Conservation (phyloP, 2,888 invertebrate genomes). For the Leptinotarsa peninsularis region DNA sequence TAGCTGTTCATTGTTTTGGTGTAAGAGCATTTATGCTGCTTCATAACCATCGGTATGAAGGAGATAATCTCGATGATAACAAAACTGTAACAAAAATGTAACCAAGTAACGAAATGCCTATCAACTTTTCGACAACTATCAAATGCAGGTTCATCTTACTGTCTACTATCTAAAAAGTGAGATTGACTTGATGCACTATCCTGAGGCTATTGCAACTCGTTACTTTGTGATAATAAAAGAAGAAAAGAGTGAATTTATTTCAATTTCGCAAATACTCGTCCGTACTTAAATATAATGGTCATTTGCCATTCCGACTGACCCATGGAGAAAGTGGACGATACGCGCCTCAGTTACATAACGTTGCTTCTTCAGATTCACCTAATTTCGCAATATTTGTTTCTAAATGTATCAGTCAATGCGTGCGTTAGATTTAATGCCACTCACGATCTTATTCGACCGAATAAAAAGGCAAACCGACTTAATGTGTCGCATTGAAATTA, state of each 20-base stretch:
- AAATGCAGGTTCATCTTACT: too few relatives aligned
- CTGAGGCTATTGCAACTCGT: too few relatives aligned
- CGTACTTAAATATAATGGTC: neutral
- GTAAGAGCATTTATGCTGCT: too few relatives aligned
- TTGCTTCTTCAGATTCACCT: constrained; percentile 15
- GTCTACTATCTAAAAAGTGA: too few relatives aligned
- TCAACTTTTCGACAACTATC: too few relatives aligned
- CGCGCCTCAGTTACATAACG: neutral
- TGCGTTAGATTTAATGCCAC: neutral
- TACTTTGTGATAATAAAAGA: neutral
- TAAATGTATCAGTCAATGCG: constrained; percentile 17
- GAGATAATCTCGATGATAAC: too few relatives aligned
- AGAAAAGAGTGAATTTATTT: neutral
- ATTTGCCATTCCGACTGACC: constrained; percentile 3
- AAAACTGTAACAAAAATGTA: too few relatives aligned
- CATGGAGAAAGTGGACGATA: constrained; percentile 11
- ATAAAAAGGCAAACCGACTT: constrained; percentile 14
- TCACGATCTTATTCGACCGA: constrained; percentile 9
- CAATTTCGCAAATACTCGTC: neutral
- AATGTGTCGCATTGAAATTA: constrained; percentile 35
- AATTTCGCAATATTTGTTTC: constrained; percentile 18
- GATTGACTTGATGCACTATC: too few relatives aligned
- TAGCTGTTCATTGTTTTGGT: too few relatives aligned
- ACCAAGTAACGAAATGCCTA: too few relatives aligned
- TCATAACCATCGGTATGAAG: too few relatives aligned